Conservation (phyloP, 2,888 invertebrate species). For the Ctenicera cuprea region DNA sequence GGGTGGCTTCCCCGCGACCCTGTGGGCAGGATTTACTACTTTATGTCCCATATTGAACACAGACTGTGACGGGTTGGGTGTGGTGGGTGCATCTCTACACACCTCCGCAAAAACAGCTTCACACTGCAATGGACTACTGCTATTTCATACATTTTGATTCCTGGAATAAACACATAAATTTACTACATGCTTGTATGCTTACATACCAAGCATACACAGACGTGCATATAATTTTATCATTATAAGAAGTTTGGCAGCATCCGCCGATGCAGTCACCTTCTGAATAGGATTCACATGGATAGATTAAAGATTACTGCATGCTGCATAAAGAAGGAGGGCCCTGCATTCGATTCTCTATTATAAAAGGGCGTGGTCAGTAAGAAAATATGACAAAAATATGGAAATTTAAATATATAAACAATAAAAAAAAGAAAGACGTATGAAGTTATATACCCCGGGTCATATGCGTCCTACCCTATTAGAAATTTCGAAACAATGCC, state of each 20-base stretch:
- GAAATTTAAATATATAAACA: constrained; percentile 40
- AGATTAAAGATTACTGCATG: constrained; percentile 65
- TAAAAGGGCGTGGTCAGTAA: constrained; percentile 70
- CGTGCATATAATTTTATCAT: constrained; percentile 21
- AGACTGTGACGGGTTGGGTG: constrained; percentile 74
- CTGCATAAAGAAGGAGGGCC: constrained; percentile 66
- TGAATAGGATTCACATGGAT: constrained; percentile 60
- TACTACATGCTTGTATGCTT: neutral
- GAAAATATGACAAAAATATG: constrained; percentile 41
- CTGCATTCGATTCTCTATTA: constrained; percentile 66
- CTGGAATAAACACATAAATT: constrained; percentile 36
- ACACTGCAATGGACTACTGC: constrained; percentile 32
- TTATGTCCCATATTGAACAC: constrained; percentile 77
- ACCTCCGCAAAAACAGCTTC: constrained; percentile 73
- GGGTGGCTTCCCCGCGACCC: constrained; percentile 70
- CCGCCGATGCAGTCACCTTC: constrained; percentile 62
- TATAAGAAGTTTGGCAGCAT: constrained; percentile 7
- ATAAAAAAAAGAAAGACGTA: constrained; percentile 17
- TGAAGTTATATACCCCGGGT: neutral
- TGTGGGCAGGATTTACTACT: constrained; percentile 72
- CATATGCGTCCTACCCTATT: neutral
- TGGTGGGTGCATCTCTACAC: constrained; percentile 75
- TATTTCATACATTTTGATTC: constrained; percentile 60
- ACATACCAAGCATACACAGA: constrained; percentile 1
- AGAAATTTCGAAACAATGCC: constrained; percentile 1